phyloP scores from a whole-genome alignment of 2,888 invertebrate genomes.

The Mycalesis mineus region DNA sequence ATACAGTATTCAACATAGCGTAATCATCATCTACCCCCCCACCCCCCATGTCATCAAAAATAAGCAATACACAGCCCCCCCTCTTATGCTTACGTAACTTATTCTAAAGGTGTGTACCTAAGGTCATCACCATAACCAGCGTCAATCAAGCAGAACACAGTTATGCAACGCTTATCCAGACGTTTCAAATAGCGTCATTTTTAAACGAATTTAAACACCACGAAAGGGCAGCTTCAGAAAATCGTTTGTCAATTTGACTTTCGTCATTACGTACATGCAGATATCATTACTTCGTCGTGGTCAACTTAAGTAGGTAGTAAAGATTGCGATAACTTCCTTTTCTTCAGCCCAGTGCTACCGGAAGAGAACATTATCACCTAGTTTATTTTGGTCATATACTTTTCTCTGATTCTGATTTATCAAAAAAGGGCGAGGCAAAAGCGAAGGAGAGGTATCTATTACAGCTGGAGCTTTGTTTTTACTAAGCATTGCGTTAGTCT shows the following conservation, averaged over 20 bases:
- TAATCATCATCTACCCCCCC: too few species aligned
- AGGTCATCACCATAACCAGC: constrained; percentile 34
- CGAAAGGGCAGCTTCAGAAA: constrained; percentile 58
- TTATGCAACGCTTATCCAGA: constrained; percentile 69
- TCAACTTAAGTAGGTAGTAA: constrained; percentile 46
- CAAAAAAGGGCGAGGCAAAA: constrained; percentile 44
- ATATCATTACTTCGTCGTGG: constrained; percentile 79
- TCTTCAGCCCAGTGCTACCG: constrained; percentile 36
- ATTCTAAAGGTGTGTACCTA: constrained; percentile 39
- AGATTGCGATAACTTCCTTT: constrained; percentile 56
- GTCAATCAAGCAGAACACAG: constrained; percentile 82
- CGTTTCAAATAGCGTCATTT: constrained; percentile 76
- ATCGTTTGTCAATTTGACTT: constrained; percentile 73
- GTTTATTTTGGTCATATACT: constrained; percentile 45
- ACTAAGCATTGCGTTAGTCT: constrained; percentile 17
- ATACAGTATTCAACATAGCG: too few species aligned
- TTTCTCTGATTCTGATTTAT: constrained; percentile 36
- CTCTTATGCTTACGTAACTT: too few species aligned
- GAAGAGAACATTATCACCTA: constrained; percentile 60
- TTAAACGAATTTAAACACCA: constrained; percentile 81
- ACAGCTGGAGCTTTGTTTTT: constrained; percentile 31
- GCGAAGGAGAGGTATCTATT: constrained; percentile 42
- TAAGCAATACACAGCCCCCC: too few species aligned
- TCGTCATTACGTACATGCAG: constrained; percentile 84
- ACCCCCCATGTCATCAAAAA: too few species aligned